A percentile compares a stretch with the other conserved stretches of the same genome.
Evolutionary conservation across 2,113 vertebrate species (phyloP).

Genomic region (Ailurus styani): DNA sequence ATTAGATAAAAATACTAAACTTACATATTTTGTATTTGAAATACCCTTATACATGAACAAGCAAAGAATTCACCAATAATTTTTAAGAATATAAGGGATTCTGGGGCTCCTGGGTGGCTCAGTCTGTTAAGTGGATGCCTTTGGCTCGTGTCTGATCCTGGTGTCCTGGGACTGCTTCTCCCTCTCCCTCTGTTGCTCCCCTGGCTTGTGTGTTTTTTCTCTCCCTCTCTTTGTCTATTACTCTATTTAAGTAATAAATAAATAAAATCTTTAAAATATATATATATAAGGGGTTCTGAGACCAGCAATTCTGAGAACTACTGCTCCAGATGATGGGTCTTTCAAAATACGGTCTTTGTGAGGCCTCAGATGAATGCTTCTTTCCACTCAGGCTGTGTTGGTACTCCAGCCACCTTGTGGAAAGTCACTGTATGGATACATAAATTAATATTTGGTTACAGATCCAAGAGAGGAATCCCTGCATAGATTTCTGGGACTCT

Average conservation of each 20-base stretch:
- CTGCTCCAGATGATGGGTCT: neutral
- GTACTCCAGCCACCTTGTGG: neutral
- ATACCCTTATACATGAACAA: slow-evolving; percentile 89
- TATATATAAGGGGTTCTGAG: neutral
- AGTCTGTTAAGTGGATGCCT: too few species aligned
- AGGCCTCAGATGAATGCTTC: neutral
- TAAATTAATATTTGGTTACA: neutral
- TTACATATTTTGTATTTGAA: slow-evolving; percentile 89
- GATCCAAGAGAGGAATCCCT: neutral
- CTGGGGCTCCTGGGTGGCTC: neutral
- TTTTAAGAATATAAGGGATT: neutral
- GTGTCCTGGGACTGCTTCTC: too few species aligned
- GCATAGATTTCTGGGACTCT: neutral
- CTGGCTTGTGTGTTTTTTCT: too few species aligned
- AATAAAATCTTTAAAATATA: too few species aligned
- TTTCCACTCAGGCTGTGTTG: neutral
- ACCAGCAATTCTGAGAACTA: neutral
- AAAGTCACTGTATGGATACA: neutral
- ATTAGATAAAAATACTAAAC: slow-evolving; percentile 88
- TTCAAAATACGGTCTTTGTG: neutral
- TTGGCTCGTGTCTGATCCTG: too few species aligned
- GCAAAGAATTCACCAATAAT: slow-evolving; percentile 82
- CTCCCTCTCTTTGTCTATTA: too few species aligned
- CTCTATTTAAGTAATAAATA: too few species aligned
- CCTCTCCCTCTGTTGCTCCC: too few species aligned